Evolutionary conservation across 1,140 invertebrate species (phyloP).

Genomic region (Drosophila novamexicana): DNA sequence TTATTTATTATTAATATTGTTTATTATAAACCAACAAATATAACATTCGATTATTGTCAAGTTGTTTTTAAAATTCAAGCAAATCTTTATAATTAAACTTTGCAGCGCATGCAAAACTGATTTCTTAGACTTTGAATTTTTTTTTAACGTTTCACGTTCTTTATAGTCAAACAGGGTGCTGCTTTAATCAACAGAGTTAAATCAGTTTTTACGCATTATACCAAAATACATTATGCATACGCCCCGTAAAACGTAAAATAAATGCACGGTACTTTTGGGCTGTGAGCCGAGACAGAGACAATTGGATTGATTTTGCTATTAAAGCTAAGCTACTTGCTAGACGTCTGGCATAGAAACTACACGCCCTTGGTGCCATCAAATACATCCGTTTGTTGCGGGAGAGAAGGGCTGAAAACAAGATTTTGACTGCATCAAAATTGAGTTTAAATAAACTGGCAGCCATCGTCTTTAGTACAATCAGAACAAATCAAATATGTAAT

Average conservation of each 20-base stretch:
- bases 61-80: too few species aligned
- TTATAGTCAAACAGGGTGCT: too few species aligned
- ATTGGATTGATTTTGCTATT: slow-evolving; percentile 39
- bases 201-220: background rate
- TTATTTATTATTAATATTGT: too few species aligned
- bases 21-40: too few species aligned
- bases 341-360: slow-evolving; percentile 5
- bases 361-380: background rate
- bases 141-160: too few species aligned
- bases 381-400: background rate
- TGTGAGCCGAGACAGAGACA: slow-evolving; percentile 21
- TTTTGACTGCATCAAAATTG: slow-evolving; percentile 28
- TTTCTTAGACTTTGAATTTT: too few species aligned
- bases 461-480: slow-evolving; percentile 27
- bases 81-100: too few species aligned
- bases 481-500: slow-evolving; percentile 49
- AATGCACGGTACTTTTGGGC: slow-evolving; percentile 12
- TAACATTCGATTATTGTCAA: too few species aligned
- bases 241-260: slow-evolving; percentile 22
- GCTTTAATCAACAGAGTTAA: background rate
- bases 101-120: too few species aligned
- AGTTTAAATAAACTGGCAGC: slow-evolving; percentile 19
- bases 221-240: slow-evolving; percentile 38
- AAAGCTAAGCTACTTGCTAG: slow-evolving; percentile 31
- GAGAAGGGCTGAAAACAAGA: slow-evolving; percentile 9